Evolutionary conservation across 2,113 vertebrate genomes (phyloP), one percentile per base, ranked within the genome.

Genomic region (Leptodactylus fuscus): DNA sequence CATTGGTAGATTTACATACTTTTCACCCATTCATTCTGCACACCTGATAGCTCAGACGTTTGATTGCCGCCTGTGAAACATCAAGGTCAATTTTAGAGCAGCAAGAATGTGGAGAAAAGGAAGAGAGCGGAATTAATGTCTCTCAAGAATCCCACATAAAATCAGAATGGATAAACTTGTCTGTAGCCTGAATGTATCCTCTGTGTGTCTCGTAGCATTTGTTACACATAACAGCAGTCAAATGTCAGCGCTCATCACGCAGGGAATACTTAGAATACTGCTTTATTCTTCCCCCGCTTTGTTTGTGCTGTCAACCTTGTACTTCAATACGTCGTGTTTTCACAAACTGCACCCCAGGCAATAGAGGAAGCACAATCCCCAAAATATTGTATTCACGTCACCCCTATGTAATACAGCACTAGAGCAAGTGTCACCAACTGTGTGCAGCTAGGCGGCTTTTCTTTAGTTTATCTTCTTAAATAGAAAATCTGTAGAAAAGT

Each of bases 121-220:
- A 89, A 86, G 88, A 87, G 65, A 60, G 81, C 88, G 85, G 87
- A 91, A 91, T 92, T 92, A 93, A 90, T 90, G 87, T 87, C 89
- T 88, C 85, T 84, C 87, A 90, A 88, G 89, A 91, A 91, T 92
- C 90, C 88, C 22, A 81, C 82, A 89, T 69, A 87, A 88, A 58
- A 58, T 90, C 86, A 80, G 76, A 79, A 81, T 89, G 89, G 70
- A 75, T 85, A 89, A 88, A 81, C 48, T 90, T 91, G 71, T 85
- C 91, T 87, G 69, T 84, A 88, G 83, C 81, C 84, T 90, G 83
- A 87, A 87, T 82, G 87, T 55, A 70, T 84, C 75, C 83, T 85
- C 89, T 88, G 82, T 90, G 80, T 71, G 83, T 87, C 87, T 88
- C 65, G 87, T 86, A 86, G 41, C 87, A 67, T 89, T 91, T 78